phyloP scores from a whole-genome alignment of 2,888 invertebrate genomes.

The Nysson spinosus region DNA sequence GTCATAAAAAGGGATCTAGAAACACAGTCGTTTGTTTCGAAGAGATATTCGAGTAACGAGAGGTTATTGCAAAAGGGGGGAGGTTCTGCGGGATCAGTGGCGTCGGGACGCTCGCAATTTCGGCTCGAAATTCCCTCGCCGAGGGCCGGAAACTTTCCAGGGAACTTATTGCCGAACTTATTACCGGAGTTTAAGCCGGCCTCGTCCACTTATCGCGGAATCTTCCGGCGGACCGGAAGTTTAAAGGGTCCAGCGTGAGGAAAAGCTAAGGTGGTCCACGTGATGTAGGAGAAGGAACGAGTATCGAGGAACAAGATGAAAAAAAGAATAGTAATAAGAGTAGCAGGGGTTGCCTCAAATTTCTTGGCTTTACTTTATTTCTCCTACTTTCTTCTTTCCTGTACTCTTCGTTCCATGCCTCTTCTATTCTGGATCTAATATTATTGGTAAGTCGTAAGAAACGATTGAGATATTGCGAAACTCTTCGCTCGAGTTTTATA shows the following conservation, averaged over 20 bases:
- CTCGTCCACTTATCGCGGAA: conserved; percentile 66
- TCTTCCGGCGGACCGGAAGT: conserved; percentile 65
- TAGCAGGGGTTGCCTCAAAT: conserved; percentile 40
- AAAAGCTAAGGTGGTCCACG: conserved; percentile 2
- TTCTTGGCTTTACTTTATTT: conserved; percentile 46
- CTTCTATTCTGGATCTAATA: neutral
- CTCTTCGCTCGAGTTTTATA: neutral
- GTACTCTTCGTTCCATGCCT: conserved; percentile 5
- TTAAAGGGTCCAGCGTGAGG: conserved; percentile 59
- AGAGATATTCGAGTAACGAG: conserved; percentile 47
- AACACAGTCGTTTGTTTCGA: conserved; percentile 21
- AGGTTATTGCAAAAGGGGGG: conserved; percentile 56
- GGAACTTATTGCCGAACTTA: conserved; percentile 71
- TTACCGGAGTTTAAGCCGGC: conserved; percentile 68
- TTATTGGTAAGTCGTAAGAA: conserved; percentile 12
- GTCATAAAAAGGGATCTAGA: neutral
- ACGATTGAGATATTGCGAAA: conserved; percentile 7
- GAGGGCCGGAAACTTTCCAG: conserved; percentile 56
- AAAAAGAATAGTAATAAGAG: conserved; percentile 39
- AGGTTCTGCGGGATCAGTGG: conserved; percentile 37
- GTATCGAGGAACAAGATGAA: neutral
- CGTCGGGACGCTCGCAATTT: conserved; percentile 55
- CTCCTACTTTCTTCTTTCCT: conserved; percentile 26
- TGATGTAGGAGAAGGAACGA: neutral
- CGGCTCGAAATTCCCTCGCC: conserved; percentile 41